Base-by-base conservation (phyloP, 2,113 vertebrate genomes). In the Garra rufa region DNA sequence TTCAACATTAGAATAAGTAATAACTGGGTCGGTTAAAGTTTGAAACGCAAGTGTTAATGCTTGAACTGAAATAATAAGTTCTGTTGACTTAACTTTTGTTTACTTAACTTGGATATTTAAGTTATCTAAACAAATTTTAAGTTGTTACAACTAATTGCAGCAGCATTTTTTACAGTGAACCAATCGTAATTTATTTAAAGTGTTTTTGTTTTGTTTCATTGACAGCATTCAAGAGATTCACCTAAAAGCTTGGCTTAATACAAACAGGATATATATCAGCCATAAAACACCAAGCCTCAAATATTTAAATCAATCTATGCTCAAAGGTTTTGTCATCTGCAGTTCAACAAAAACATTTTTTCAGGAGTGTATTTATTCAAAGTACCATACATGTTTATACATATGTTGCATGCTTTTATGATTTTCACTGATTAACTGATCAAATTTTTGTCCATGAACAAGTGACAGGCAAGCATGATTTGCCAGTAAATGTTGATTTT, bases 401-500 rank as follows among this genome's bases (percentile, higher is more conserved):
- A 8, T 9, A 52, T 69, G 30, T 38, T 52, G 34, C 21, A 77
- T 43, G 76, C 13, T 0, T 77, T 59, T 61, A 26, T 61, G 21
- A 76, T 38, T 57, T 76, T 24, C 19, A 24, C 48, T 38, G 48
- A 61, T 59, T 43, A 24, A 43, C 41, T 59, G 15, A 43, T 77
- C 34, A 43, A 15, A 13, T 5, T 76, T 57, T 76, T 76, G 19
- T 57, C 5, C 50, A 78, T 2, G n/a, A 61, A 24, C 3, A 19
- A 57, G n/a, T 78, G 55, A 59, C 50, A 57, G 1, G 50, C 74
- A 57, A 38, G 30, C 30, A 38, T 57, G 75, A 55, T 57, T 76
- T 76, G 30, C 21, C 46, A 34, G 46, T 19, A 15, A 76, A 24
- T n/a, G n/a, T n/a, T n/a, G 21, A n/a, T 88, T 88, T 90, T 86